Evolutionary conservation across 2,797 vertebrate species (phyloP).

Genomic region (Eulemur coronatus): DNA sequence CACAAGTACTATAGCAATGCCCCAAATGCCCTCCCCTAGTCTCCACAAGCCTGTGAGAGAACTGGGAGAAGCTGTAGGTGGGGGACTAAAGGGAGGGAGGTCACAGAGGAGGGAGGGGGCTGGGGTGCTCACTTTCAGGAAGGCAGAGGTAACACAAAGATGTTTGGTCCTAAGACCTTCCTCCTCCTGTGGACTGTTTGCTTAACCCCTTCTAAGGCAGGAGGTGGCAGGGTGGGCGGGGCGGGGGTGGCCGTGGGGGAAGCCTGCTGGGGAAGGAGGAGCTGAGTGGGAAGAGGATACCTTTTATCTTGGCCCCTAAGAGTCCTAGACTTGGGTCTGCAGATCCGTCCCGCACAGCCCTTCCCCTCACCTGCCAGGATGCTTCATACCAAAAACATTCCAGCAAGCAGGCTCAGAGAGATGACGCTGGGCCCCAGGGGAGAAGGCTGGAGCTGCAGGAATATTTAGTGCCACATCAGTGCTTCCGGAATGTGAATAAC

Average conservation of each 20-base stretch:
- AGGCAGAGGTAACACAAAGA: background rate
- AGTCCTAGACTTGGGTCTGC: background rate
- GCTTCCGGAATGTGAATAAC: constrained; percentile 72
- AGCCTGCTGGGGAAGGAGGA: background rate
- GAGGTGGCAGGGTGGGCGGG: background rate
- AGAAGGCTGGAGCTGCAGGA: constrained; percentile 27
- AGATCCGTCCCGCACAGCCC: background rate
- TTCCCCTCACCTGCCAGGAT: constrained; percentile 36
- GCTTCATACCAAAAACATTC: constrained; percentile 65
- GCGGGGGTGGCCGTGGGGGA: background rate
- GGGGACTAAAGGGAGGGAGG: too few species aligned
- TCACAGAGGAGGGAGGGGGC: background rate
- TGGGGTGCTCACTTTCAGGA: background rate
- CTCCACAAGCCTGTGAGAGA: background rate
- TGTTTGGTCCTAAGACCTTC: background rate
- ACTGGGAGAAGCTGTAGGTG: background rate
- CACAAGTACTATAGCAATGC: background rate
- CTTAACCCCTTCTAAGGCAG: background rate
- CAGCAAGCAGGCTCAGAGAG: constrained; percentile 49
- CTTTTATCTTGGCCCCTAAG: background rate
- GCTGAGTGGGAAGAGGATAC: background rate
- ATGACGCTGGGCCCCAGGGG: constrained; percentile 39
- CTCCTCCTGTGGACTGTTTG: background rate
- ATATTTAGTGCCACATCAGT: constrained; percentile 70
- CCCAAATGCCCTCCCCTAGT: background rate